A percentile compares a stretch with the other conserved stretches of the same genome.
Conservation (phyloP, 2,888 invertebrate genomes). For the Thera obeliscata region DNA sequence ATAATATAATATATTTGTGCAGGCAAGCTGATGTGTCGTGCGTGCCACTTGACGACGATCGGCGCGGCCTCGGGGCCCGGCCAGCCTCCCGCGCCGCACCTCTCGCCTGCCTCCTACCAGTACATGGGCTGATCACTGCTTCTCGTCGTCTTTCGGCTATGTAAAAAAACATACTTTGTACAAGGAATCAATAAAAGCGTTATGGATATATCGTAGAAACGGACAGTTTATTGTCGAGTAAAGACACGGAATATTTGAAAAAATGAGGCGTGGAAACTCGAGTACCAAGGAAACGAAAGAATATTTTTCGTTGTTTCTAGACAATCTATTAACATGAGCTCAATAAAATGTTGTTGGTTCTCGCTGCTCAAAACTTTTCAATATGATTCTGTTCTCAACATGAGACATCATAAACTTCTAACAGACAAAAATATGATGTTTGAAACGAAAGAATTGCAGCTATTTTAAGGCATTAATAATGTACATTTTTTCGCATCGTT, state of each 20-base stretch:
- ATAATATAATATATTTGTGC: conserved; percentile 52
- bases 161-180: conserved; percentile 23
- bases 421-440: no score
- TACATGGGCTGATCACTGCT: conserved; percentile 88
- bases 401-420: no score
- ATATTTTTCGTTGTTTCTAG: no score
- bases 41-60: conserved; percentile 94
- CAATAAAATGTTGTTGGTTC: no score
- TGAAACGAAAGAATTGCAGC: no score
- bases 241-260: not conserved
- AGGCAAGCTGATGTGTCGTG: conserved; percentile 95
- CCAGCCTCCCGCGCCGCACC: conserved; percentile 91
- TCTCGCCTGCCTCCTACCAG: conserved; percentile 92
- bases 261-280: not conserved
- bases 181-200: not conserved
- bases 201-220: not conserved
- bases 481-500: no score
- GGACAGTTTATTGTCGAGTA: not conserved
- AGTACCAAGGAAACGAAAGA: no score
- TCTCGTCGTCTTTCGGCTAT: conserved; percentile 31
- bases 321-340: no score
- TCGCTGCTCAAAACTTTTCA: no score
- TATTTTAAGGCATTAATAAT: no score
- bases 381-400: no score
- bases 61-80: conserved; percentile 87